Base-by-base conservation (phyloP, 1,140 invertebrate genomes). In the Cotesia chilonis region DNA sequence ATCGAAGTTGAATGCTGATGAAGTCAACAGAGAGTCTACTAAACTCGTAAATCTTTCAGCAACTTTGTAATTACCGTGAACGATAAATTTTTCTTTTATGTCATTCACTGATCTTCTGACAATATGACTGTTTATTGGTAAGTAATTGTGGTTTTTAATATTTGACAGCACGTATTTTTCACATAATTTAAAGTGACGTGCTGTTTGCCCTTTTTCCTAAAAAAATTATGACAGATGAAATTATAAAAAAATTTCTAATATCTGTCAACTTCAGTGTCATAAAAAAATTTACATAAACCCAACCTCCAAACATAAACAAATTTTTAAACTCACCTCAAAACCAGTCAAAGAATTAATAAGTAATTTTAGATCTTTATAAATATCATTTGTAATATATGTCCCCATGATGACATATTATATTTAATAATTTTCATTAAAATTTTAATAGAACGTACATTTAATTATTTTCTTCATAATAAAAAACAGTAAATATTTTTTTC, bases 41-140 rank as follows among this genome's bases (percentile, higher is more conserved):
- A 88, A 75, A 70, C 81, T 77, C 35, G 76, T 70, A 41, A 88
- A 85, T 37, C 83, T 82, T 41, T 79, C 77, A 5, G 87, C 82
- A 7, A 85, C 82, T 65, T 86, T 81, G 68, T 86, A 81, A 51
- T 88, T 88, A 6, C 85, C 87, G 74, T 88, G 84, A 51, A 88
- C 84, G 3, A 74, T 73, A 71, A 88, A 85, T 79, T 88, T 88
- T 51, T 83, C 78, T 3, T 76, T 76, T 4, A 87, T 4, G 38
- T 84, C 83, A 1, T 81, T 75, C 36, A 88, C 80, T 47, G 79
- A 75, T 68, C 81, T 81, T 69, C 85, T 87, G 1, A 83, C 83
- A 51, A 75, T 78, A 41, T 87, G 78, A 51, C 84, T 82, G 38
- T 86, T 80, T 3, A 87, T 78, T 3, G 85, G 86, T 4, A 87